Base-by-base conservation (phyloP, 2,797 vertebrate species). In the Sciurus carolinensis region DNA sequence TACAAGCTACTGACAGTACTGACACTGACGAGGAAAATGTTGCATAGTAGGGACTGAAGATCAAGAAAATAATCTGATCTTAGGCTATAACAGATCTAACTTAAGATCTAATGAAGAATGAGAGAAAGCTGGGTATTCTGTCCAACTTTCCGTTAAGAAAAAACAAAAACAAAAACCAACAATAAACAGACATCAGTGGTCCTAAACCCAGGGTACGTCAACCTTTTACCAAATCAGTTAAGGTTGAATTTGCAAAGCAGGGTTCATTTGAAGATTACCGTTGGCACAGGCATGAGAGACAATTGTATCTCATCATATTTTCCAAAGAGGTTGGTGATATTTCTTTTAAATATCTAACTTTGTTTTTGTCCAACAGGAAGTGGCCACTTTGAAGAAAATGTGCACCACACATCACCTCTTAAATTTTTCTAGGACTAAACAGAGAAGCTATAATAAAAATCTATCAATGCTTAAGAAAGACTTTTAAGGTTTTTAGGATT, bases 311-410 rank as follows among this genome's bases (percentile, higher is more conserved):
- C 44, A n/a, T 75, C 44, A 3, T 28, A 9, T 39, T 87, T 95
- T 66, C 91, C 75, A 30, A 91, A 92, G 44, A 69, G 64, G 36
- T 36, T 14, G 91, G 39, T 20, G 88, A 79, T 7, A 87, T 39
- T 89, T 36, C 28, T 24, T 96, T 84, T 88, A 89, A 79, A 95
- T 12, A 94, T 28, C 20, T 86, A 12, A 47, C 90, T 85, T 91
- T 73, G 62, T 24, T 85, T 90, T 87, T 83, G 10, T 82, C 64
- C 3, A 42, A 47, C 13, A 82, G 62, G 44, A 93, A 67, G 6
- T 72, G 39, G 50, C 4, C 4, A 69, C 50, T 76, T 39, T 84
- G 64, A 88, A 87, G 28, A 83, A 95, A 94, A 81, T 14, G 69
- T 1, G 54, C 9, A 72, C 26, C 12, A 42, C 5, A 42, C 26